Evolutionary conservation across 2,888 invertebrate species (phyloP), one percentile per base, ranked within the genome.

Genomic region (Tachina lurida): DNA sequence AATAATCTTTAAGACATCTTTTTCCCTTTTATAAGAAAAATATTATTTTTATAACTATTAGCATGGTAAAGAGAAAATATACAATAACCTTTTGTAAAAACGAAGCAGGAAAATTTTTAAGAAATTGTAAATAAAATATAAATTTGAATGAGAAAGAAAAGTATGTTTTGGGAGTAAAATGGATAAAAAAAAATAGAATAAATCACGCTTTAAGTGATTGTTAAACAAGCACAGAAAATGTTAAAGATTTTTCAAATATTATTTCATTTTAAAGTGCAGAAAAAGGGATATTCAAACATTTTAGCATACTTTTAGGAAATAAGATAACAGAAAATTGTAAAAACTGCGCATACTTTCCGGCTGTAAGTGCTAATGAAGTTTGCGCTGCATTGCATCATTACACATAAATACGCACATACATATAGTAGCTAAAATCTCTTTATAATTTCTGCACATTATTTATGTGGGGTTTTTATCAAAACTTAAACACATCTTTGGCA

Each of bases 1-100:
- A 56, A 73, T 81, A 77, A 84, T 76, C 80, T 76, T 80, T 80
- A 62, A 62, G 76, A 77, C 68, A 74, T 45, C 62, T 22, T 68
- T 47, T 77, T 52, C 67, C 15, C 56, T 47, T 60, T 52, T 83
- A 15, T 68, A 31, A 31, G 65, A 70, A 58, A 76, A 70, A 76
- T 84, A 70, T 76, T 67, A 73, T 68, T 77, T 41, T 71, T 58
- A 31, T 13, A 52, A 63, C 58, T 68, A 81, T 84, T 81, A 84
- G 77, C 77, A 76, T 84, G 52, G 31, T 49, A 62, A 7, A 54
- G 62, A n/a, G 12, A 41, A 47, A 41, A 12, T 49, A 15, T 73
- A 62, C 13, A 81, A 81, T 70, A 77, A 77, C 67, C 67, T 76
- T 71, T 84, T 58, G 22, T 54, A 31, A 56, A 41, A 71, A 71